Conservation (phyloP, 1,140 invertebrate genomes). For the Drosophila persimilis region DNA sequence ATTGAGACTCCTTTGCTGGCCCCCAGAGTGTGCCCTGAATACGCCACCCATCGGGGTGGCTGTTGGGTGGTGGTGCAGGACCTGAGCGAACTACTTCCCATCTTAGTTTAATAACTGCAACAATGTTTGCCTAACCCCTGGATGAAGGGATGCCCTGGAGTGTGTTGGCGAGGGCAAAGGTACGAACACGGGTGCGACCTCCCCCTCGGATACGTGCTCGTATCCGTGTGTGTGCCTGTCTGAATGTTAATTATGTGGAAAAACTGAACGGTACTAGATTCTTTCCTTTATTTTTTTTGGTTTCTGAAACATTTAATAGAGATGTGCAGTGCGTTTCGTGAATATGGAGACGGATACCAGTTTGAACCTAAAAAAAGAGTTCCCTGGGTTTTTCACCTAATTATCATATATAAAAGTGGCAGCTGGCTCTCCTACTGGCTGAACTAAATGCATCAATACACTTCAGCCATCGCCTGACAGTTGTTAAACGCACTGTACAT, state of each 20-base stretch:
- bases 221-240: conserved; percentile 31
- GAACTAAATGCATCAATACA: too few species aligned
- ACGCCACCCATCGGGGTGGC: neutral
- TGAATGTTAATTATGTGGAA: conserved; percentile 75
- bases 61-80: neutral
- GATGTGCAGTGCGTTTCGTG: too few species aligned
- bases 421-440: too few species aligned
- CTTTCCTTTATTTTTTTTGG: too few species aligned
- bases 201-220: too few species aligned
- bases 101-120: conserved; percentile 70
- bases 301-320: too few species aligned
- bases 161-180: neutral
- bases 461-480: too few species aligned
- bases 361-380: too few species aligned
- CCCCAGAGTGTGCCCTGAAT: too few species aligned
- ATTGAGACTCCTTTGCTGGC: conserved; percentile 30
- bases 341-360: too few species aligned
- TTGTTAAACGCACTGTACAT: neutral
- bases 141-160: neutral
- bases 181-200: neutral
- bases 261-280: conserved; percentile 40
- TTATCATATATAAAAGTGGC: too few species aligned
- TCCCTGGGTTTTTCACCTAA: too few species aligned
- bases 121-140: conserved; percentile 64
- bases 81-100: conserved; percentile 46